Evolutionary conservation across 2,888 invertebrate species (phyloP), one percentile per base, ranked within the genome.

Genomic region (Nephrotoma appendiculata): DNA sequence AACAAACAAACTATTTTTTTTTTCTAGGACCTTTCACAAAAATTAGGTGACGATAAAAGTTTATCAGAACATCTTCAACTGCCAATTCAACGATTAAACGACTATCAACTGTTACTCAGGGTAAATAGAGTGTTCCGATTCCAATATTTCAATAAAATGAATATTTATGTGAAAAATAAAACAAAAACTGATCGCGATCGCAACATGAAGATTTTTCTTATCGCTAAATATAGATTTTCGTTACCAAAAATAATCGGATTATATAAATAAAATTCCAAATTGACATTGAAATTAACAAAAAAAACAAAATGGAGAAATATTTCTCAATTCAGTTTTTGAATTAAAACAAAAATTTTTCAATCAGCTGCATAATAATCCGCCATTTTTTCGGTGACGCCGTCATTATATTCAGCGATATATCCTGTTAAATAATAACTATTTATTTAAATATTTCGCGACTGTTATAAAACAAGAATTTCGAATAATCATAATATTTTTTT

Each of bases 1-100:
- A 9, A 71, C 31, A 31, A 31, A 31, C 31, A 31, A 71, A 31
- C 31, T 7, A 19, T 15, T 19, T 57, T 71, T 71, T 71, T 85
- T 52, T 52, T 86, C 41, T 93, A 97, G 97, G 95, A 96, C 91
- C 93, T 96, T 92, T 96, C 97, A 92, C 95, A 95, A 90, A 95
- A 94, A 91, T 94, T 97, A 90, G 95, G 95, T 90, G 97, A 98
- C 95, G 97, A 97, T 92, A 97, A 98, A 92, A 95, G 95, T 89
- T 94, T 98, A 90, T 93, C 95, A 90, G 98, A 98, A 92, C 98
- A 98, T 93, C 94, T 98, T 89, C 97, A 98, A 92, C 95, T 98
- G 90, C 98, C 98, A 89, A 96, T 97, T 90, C 97, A 98, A 93
- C 95, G 98, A 91, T 97, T 98, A 92, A 98, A 97, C 95, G 98